A percentile compares a stretch with the other conserved stretches of the same genome.
Conservation (phyloP, 2,888 invertebrate species). For the Hermaeophaga mercurialis region DNA sequence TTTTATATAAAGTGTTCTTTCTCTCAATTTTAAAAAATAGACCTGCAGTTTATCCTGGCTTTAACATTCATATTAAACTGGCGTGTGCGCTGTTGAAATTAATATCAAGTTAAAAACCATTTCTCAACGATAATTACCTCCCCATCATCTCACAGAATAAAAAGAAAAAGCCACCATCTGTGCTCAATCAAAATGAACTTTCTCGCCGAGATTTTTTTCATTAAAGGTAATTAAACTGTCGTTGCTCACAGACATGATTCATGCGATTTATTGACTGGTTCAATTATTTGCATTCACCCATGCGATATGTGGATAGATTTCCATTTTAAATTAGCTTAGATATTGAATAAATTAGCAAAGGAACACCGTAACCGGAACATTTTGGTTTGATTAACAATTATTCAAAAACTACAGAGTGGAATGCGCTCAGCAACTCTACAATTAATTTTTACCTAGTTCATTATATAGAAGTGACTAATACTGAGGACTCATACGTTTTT, state of each 20-base stretch:
- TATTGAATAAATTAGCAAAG: too few species aligned
- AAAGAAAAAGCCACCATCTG: conserved; percentile 20
- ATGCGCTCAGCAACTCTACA: too few species aligned
- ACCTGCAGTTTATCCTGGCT: neutral
- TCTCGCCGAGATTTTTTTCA: conserved; percentile 20
- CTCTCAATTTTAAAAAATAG: neutral
- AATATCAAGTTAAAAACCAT: conserved; percentile 24
- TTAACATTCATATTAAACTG: neutral
- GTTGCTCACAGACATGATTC: conserved; percentile 25
- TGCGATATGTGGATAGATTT: too few species aligned
- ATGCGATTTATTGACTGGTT: conserved; percentile 22
- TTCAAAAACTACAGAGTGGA: too few species aligned
- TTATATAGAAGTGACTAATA: too few species aligned
- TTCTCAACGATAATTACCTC: conserved; percentile 24
- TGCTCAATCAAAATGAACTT: conserved; percentile 28
- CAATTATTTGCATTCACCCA: neutral
- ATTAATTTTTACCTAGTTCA: too few species aligned
- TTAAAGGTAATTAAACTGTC: conserved; percentile 29
- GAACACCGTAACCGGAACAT: too few species aligned
- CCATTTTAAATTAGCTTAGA: too few species aligned
- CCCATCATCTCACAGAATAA: conserved; percentile 4
- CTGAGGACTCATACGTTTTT: too few species aligned
- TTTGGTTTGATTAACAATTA: too few species aligned
- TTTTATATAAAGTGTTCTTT: neutral
- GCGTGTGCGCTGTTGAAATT: conserved; percentile 16